Conservation (phyloP, 2,113 vertebrate genomes). For the Gambusia holbrooki region DNA sequence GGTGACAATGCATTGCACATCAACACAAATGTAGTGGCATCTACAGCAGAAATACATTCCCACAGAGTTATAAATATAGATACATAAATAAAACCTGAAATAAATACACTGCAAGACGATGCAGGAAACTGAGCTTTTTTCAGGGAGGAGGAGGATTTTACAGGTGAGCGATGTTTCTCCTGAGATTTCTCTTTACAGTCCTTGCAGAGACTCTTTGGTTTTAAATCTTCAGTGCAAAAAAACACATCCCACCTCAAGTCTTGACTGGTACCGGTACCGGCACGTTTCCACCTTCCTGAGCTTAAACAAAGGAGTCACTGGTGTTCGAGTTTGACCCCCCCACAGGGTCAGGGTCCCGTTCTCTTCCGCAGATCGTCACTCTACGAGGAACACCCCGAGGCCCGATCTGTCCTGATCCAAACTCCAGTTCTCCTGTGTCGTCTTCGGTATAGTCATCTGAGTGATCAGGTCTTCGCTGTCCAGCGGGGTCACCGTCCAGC, state of each 20-base stretch:
- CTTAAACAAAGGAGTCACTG: slow-evolving; percentile 3
- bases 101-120: slow-evolving; percentile 48
- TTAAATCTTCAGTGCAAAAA: neutral
- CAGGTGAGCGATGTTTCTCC: neutral
- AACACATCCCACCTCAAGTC: neutral
- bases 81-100: slow-evolving; percentile 61
- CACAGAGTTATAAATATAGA: slow-evolving; percentile 37
- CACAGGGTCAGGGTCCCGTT: neutral
- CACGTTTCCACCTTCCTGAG: neutral
- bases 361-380: slow-evolving; percentile 8
- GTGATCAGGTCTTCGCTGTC: accelerated
- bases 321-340: neutral
- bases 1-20: slow-evolving; percentile 57
- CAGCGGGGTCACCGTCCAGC: slow-evolving; percentile 56
- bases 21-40: slow-evolving; percentile 67
- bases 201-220: neutral
- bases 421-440: neutral
- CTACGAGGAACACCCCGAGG: slow-evolving; percentile 72
- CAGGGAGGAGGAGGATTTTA: neutral
- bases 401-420: slow-evolving; percentile 47
- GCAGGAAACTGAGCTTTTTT: slow-evolving; percentile 19
- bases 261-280: neutral
- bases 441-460: slow-evolving; percentile 11
- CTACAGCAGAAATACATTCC: slow-evolving; percentile 28
- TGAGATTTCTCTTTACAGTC: slow-evolving; percentile 5